Percentiles rank a stretch among this genome's conserved stretches.
These are phyloP conservation scores for Cyclophora albipunctata DNA, from an alignment of 2,888 invertebrate genomes.

Conservation along the genomic window DNA sequence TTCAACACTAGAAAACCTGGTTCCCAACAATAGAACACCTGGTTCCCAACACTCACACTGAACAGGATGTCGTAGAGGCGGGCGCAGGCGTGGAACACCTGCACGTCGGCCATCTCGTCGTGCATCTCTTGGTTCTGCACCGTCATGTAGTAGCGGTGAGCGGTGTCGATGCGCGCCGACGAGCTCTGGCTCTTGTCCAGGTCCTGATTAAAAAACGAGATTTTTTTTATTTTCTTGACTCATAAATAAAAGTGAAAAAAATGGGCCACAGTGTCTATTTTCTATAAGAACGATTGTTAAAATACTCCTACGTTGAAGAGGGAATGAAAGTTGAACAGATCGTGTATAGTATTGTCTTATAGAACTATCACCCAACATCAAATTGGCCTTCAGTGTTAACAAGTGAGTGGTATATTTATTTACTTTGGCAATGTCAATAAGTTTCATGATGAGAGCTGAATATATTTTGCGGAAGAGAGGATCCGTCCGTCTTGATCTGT, in stretches of 20 bases:
- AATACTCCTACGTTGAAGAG: too few relatives aligned
- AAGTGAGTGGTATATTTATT: too few relatives aligned
- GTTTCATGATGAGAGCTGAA: conserved; percentile 62
- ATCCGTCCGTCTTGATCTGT: conserved; percentile 52
- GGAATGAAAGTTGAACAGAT: too few relatives aligned
- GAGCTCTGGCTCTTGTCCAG: conserved; percentile 42
- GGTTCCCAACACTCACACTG: conserved; percentile 33
- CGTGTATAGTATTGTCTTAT: too few relatives aligned
- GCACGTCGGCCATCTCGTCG: conserved; percentile 60
- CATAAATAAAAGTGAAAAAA: not conserved
- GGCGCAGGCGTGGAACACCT: conserved; percentile 57
- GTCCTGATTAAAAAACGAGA: conserved; percentile 30
- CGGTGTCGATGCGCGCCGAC: conserved; percentile 45
- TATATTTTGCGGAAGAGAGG: conserved; percentile 61
- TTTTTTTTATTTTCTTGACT: too few relatives aligned
- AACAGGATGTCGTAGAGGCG: conserved; percentile 55
- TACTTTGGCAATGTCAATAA: conserved; percentile 64
- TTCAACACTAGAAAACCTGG: too few relatives aligned
- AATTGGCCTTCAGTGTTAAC: too few relatives aligned
- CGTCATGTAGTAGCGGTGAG: conserved; percentile 55
- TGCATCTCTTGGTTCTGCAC: conserved; percentile 56
- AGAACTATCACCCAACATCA: too few relatives aligned
- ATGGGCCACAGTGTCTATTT: too few relatives aligned
- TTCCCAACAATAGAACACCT: too few relatives aligned
- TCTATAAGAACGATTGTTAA: too few relatives aligned